Evolutionary conservation across 2,888 invertebrate genomes (phyloP).

Genomic region (Adineta ricciae): DNA sequence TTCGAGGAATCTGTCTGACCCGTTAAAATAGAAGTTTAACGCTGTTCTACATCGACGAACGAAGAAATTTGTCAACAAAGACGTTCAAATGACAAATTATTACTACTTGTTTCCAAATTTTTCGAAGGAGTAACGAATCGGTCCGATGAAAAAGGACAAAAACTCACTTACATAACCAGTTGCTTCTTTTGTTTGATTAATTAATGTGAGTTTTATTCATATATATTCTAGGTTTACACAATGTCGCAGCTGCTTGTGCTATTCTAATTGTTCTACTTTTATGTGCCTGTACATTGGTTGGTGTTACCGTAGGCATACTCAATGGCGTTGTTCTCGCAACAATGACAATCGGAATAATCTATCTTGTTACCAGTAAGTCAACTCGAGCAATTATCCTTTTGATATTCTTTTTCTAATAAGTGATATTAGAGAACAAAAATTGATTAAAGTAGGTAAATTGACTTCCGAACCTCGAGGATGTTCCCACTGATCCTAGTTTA

Average conservation of each 20-base stretch:
- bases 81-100: no score
- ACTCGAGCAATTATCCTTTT: not conserved
- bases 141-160: no score
- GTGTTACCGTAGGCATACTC: conserved; percentile 6
- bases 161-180: no score
- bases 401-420: not conserved
- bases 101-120: no score
- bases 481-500: not conserved
- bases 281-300: not conserved
- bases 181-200: no score
- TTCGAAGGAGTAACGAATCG: no score
- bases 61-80: no score
- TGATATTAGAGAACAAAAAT: not conserved
- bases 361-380: not conserved
- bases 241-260: conserved; percentile 6
- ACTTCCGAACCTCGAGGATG: not conserved
- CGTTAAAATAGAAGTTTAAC: no score
- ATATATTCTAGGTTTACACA: not conserved
- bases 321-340: not conserved
- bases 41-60: no score
- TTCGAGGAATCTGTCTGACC: no score
- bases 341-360: conserved; percentile 11
- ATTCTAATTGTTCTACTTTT: conserved; percentile 11
- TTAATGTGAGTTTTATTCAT: not conserved
- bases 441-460: not conserved